Evolutionary conservation across 2,888 invertebrate genomes (phyloP).

Genomic region (Nasonovia ribisnigri): DNA sequence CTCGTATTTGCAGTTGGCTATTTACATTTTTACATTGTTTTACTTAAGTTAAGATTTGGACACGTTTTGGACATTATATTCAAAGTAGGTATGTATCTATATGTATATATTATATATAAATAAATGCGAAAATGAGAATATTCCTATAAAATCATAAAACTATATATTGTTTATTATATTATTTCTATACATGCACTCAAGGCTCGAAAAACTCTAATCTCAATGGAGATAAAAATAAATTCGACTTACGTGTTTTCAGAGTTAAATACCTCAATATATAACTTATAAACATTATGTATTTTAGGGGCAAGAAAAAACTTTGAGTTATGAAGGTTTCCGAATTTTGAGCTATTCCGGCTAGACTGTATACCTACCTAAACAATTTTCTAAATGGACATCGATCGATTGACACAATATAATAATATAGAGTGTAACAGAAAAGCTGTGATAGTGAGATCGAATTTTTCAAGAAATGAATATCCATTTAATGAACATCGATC

Average conservation of each 20-base stretch:
- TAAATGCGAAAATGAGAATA: neutral
- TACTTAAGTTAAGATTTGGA: neutral
- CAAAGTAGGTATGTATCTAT: neutral
- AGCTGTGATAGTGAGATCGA: neutral
- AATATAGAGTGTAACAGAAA: neutral
- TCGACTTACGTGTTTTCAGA: neutral
- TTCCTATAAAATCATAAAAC: neutral
- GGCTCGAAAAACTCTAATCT: neutral
- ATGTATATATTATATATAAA: no score
- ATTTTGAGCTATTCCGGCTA: neutral
- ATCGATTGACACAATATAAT: neutral
- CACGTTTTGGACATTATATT: neutral
- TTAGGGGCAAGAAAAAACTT: neutral
- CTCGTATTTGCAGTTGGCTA: neutral
- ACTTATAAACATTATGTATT: neutral
- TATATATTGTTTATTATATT: no score
- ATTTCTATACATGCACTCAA: neutral
- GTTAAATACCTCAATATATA: neutral
- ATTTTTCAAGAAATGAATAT: neutral
- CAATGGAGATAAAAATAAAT: neutral
- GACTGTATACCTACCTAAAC: neutral
- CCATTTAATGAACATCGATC: neutral
- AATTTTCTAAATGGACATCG: neutral
- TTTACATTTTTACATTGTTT: neutral
- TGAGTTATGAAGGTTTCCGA: neutral